These are phyloP conservation scores for Coelopa pilipes DNA, from an alignment of 2,888 invertebrate species.

Conservation along the genomic window DNA sequence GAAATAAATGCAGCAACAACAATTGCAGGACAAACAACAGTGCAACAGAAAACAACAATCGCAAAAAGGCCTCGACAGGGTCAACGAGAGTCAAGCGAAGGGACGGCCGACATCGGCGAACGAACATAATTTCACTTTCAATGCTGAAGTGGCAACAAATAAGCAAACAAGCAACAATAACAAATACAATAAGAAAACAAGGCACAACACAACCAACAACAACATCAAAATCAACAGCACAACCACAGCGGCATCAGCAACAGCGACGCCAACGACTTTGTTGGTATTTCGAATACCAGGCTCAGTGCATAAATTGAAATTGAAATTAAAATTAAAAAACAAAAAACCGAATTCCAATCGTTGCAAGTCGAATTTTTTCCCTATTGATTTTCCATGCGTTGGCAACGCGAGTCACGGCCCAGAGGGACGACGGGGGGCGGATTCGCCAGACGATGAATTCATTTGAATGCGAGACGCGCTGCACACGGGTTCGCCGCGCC, in stretches of 20 bases:
- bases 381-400: too few relatives aligned
- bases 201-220: background rate
- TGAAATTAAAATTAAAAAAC: too few relatives aligned
- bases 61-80: constrained; percentile 8
- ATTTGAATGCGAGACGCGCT: too few relatives aligned
- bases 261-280: background rate
- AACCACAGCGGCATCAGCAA: too few relatives aligned
- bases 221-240: too few relatives aligned
- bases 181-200: background rate
- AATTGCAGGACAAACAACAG: background rate
- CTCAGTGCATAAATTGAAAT: too few relatives aligned
- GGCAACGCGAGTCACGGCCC: too few relatives aligned
- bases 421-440: too few relatives aligned
- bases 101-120: background rate
- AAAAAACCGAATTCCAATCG: too few relatives aligned
- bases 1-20: background rate
- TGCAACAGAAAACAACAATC: background rate
- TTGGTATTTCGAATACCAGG: background rate
- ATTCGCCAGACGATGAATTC: too few relatives aligned
- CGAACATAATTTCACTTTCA: constrained; percentile 24
- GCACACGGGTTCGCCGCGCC: too few relatives aligned
- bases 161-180: background rate
- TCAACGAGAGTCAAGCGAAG: constrained; percentile 13
- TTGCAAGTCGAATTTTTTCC: too few relatives aligned
- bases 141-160: background rate